Conservation (phyloP, 2,113 vertebrate species). For the Rhinogobius similis region DNA sequence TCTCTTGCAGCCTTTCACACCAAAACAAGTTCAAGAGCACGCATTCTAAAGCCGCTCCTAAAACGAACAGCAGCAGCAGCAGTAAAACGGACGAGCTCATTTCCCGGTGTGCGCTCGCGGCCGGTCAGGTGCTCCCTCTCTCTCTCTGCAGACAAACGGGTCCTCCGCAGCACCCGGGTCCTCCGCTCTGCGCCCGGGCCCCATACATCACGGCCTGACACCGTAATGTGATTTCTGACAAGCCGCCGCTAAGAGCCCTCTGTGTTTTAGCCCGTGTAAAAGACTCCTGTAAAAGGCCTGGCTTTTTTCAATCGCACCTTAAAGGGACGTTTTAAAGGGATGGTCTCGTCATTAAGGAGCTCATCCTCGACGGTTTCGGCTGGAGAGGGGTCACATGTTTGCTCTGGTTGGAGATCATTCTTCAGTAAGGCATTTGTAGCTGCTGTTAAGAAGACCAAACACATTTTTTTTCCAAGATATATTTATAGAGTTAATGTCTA, state of each 20-base stretch:
- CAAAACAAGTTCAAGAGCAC: no score
- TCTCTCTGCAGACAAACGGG: conserved; percentile 44
- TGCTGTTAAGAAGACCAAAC: no score
- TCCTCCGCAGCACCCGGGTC: not conserved
- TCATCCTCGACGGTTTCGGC: not conserved
- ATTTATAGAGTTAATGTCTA: no score
- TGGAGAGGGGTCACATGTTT: no score
- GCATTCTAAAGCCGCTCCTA: no score
- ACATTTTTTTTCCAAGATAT: no score
- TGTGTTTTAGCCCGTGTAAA: conserved; percentile 23
- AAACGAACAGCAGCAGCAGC: conserved; percentile 58
- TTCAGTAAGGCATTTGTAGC: not conserved
- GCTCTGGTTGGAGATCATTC: not conserved
- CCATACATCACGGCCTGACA: conserved; percentile 52
- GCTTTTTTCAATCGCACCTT: not conserved
- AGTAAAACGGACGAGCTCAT: conserved; percentile 73
- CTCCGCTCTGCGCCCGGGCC: conserved; percentile 25
- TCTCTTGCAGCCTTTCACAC: no score
- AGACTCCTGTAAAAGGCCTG: conserved; percentile 4
- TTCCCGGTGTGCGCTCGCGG: conserved; percentile 52
- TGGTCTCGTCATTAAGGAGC: not conserved
- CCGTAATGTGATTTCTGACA: conserved; percentile 60
- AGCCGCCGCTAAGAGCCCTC: conserved; percentile 20
- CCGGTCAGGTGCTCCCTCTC: conserved; percentile 30
- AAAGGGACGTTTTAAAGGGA: not conserved